Evolutionary conservation across 2,113 vertebrate species (phyloP), one percentile per base, ranked within the genome.

Genomic region (Otus sunia): DNA sequence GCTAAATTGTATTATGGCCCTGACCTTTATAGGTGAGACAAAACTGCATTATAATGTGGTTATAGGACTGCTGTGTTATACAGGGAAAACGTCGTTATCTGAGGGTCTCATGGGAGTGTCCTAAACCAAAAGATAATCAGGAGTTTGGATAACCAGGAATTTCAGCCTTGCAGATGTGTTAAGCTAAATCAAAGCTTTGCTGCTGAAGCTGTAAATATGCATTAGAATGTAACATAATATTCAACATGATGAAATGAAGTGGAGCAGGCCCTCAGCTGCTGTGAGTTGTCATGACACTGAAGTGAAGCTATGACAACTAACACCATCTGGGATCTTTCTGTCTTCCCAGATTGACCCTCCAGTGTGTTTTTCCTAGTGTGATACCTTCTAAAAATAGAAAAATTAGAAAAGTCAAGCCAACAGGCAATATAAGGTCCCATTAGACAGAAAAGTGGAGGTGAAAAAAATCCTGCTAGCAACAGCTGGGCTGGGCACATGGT

Each of bases 11-110:
- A 87, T 97, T 97, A 96, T 50, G 72, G 94, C 77, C 89, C 94
- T 97, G 97, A 97, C 97, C 94, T 97, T 97, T 96, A 95, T 82
- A 94, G 87, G 87, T 96, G 95, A 96, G 94, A 95, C 94, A 96
- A 94, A 96, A 97, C 94, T 95, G 71, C 90, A 86, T 95, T 96
- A 71, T 85, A 94, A 95, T 80, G 93, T 80, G 71, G 93, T 97
- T 97, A 96, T 69, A 92, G 72, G 87, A 77, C 69, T 92, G 71
- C 92, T 93, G 81, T 95, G 87, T 96, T 94, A 94, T 83, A 92
- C 93, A 95, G 93, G 71, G 87, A 75, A 96, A 97, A 96, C 27
- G 2, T 88, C 74, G 94, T 96, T 97, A 91, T 94, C 62, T 36
- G 87, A 47, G 45, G 37, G 84, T 85, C 94, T 79, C 91, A 11